Evolutionary conservation across 2,113 vertebrate species (phyloP), one percentile per base, ranked within the genome.

Genomic region (Catharus fuscescens): DNA sequence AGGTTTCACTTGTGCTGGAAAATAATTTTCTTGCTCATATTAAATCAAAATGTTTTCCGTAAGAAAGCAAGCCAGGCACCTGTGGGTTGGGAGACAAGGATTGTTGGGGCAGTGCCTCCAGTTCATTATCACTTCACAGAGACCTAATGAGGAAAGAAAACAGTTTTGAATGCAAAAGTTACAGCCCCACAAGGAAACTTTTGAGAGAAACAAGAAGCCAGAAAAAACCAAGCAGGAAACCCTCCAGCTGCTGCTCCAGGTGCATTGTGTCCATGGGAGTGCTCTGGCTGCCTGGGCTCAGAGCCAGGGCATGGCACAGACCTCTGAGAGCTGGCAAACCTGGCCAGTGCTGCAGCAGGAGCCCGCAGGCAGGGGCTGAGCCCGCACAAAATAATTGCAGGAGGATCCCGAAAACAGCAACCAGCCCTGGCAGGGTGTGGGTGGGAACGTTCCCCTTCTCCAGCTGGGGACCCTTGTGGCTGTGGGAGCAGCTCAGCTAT

Each of bases 311-410:
- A 85, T 0, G 2, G 81, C 66, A 8, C 38, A 28, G 59, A 3
- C 10, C 66, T 25, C 52, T n/a, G 21, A 0, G 17, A 13, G 32
- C 24, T 38, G 47, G 52, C 80, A 72, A 38, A 72, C 28, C 44
- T 0, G 32, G 65, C 19, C 3, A 0, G 6, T 2, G 42, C 50
- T 70, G 57, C 72, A 34, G 3, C 0, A 18, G 8, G 50, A 23
- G 38, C 24, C 57, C 4, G 7, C 2, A 1, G 26, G 25, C 1
- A 0, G 21, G 10, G 59, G 44, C 32, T 0, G 5, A 20, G 36
- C 29, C 14, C 0, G 1, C 21, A 13, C 53, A 4, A 16, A 34
- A 16, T 10, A 17, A 34, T 4, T 40, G n/a, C n/a, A 66, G 50
- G 5, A 65, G 44, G 52, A 60, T n/a, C 29, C n/a, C 0, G 0